Conservation (phyloP, 2,113 vertebrate species). For the Pongo abelii region DNA sequence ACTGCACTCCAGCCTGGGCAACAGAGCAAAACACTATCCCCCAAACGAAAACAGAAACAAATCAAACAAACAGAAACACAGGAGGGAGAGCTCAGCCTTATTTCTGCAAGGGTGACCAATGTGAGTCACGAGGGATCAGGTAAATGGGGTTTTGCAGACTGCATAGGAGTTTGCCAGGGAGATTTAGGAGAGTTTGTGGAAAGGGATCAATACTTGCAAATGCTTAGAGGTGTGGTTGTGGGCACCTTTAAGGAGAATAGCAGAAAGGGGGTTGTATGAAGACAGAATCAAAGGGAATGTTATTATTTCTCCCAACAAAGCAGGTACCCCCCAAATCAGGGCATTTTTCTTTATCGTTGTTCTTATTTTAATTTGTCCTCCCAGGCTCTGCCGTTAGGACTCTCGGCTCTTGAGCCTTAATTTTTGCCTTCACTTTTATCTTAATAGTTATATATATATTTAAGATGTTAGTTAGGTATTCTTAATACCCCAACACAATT, state of each 20-base stretch:
- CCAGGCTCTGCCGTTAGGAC: rapidly evolving
- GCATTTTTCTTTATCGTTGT: background rate
- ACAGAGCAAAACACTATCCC: too few relatives aligned
- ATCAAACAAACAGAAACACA: too few relatives aligned
- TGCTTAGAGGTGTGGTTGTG: rapidly evolving
- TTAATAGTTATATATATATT: too few relatives aligned
- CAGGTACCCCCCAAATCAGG: background rate
- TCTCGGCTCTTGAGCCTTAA: too few relatives aligned
- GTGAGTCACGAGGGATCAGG: background rate
- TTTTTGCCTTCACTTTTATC: too few relatives aligned
- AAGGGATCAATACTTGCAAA: background rate
- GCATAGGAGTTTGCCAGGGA: background rate
- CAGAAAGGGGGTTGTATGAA: background rate
- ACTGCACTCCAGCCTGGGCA: too few relatives aligned
- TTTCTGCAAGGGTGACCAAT: rapidly evolving
- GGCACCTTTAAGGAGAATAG: background rate
- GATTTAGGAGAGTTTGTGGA: rapidly evolving
- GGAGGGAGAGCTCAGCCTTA: background rate
- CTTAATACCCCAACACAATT: rapidly evolving
- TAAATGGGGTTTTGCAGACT: background rate
- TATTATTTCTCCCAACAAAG: background rate
- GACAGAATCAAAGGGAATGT: background rate
- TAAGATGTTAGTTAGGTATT: background rate
- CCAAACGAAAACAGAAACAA: too few relatives aligned
- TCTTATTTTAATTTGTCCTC: background rate